phyloP scores from a whole-genome alignment of 2,888 invertebrate genomes.

The Reticulitermes lucifugus region DNA sequence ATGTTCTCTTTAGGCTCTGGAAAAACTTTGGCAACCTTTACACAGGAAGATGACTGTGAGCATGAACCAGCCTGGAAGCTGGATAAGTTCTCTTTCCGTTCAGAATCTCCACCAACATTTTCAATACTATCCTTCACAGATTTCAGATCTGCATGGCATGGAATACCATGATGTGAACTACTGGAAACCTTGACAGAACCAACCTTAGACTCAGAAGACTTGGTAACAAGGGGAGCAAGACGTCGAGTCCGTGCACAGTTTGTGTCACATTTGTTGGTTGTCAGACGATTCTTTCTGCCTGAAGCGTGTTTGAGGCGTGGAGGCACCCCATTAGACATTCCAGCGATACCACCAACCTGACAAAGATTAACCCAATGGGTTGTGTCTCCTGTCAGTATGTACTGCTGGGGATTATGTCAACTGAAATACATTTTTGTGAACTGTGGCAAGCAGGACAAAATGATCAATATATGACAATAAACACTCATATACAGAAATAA shows the following conservation, averaged over 20 bases:
- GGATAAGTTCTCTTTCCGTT: constrained; percentile 49
- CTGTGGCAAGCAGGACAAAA: no score
- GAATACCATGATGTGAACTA: not conserved
- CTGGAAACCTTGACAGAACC: constrained; percentile 1
- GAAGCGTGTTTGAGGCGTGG: constrained; percentile 8
- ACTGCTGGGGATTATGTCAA: not conserved
- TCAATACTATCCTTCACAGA: not conserved
- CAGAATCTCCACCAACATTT: constrained; percentile 36
- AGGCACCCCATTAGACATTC: constrained; percentile 26
- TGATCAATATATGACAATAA: no score
- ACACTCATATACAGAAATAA: no score
- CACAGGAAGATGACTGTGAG: constrained; percentile 31
- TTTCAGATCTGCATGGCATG: not conserved
- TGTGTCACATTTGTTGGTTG: constrained; percentile 3
- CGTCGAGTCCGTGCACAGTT: constrained; percentile 32
- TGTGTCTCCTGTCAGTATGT: constrained; percentile 1
- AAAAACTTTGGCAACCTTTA: constrained; percentile 38
- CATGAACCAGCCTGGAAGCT: constrained; percentile 23
- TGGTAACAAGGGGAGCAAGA: constrained; percentile 36
- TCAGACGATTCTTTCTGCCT: constrained; percentile 5
- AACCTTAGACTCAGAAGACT: constrained; percentile 14
- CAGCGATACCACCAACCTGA: constrained; percentile 39
- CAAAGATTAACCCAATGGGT: constrained; percentile 35
- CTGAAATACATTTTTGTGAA: no score
- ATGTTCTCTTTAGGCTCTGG: constrained; percentile 50